Percentiles rank a stretch among this genome's conserved stretches.
phyloP scores from a whole-genome alignment of 2,888 invertebrate species.

The Mimachlamys varia region DNA sequence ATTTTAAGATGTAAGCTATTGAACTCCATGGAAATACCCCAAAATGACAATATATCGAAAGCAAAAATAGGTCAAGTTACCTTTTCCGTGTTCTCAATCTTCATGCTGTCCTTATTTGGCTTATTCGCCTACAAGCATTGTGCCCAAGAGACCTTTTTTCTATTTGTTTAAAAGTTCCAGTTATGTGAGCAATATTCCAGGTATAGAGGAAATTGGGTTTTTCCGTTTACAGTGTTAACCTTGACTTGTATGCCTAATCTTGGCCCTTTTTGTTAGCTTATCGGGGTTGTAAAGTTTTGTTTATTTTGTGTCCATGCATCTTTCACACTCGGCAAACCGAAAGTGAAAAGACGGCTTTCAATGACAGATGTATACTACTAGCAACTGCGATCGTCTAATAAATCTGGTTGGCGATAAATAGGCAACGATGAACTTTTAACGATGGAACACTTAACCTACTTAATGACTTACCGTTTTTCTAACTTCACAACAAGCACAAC shows the following conservation, averaged over 20 bases:
- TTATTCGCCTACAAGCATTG: background rate
- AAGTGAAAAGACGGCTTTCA: background rate
- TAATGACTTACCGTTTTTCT: background rate
- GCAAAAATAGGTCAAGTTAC: constrained; percentile 14
- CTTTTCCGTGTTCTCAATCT: constrained; percentile 5
- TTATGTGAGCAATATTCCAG: background rate
- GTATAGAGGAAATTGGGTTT: constrained; percentile 5
- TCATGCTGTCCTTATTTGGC: background rate
- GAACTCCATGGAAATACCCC: background rate
- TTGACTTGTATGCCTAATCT: background rate
- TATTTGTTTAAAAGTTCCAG: background rate
- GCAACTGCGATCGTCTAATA: background rate
- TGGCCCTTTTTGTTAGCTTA: background rate
- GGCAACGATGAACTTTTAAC: background rate
- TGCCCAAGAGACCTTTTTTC: background rate
- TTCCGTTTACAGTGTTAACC: background rate
- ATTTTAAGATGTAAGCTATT: background rate
- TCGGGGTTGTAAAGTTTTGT: background rate
- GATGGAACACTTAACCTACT: background rate
- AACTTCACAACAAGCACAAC: background rate
- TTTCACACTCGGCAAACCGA: background rate
- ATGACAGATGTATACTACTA: background rate
- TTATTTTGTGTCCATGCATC: background rate
- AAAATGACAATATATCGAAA: background rate
- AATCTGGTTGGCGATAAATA: background rate